Conservation (phyloP, 2,888 invertebrate species). For the Nomada goodeniana region DNA sequence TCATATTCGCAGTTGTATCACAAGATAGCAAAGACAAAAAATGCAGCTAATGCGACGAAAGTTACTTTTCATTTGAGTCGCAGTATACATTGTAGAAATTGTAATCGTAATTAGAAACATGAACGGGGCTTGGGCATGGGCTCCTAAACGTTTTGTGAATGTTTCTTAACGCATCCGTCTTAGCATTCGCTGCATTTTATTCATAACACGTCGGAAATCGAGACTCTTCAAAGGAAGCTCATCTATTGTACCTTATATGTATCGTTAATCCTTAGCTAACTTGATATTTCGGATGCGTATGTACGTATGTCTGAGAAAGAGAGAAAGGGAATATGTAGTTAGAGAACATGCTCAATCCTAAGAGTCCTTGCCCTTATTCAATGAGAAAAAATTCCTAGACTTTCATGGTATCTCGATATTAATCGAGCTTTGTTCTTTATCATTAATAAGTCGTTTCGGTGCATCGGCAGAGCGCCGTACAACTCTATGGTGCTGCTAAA, state of each 20-base stretch:
- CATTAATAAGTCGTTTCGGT: constrained; percentile 48
- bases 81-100: neutral
- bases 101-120: neutral
- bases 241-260: constrained; percentile 38
- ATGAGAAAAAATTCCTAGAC: constrained; percentile 23
- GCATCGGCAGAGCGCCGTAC: constrained; percentile 35
- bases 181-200: constrained; percentile 63
- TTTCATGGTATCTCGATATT: constrained; percentile 54
- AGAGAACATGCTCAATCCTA: constrained; percentile 56
- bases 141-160: neutral
- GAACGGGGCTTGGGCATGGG: neutral
- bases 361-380: constrained; percentile 45
- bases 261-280: constrained; percentile 50
- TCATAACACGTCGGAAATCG: constrained; percentile 15
- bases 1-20: constrained; percentile 17
- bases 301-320: constrained; percentile 10
- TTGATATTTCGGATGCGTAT: constrained; percentile 44
- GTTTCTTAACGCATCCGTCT: neutral
- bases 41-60: constrained; percentile 30
- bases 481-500: constrained; percentile 69
- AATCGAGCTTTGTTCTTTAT: constrained; percentile 63
- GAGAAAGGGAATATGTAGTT: neutral
- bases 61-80: constrained; percentile 2
- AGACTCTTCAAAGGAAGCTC: constrained; percentile 42
- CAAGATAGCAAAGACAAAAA: neutral